Evolutionary conservation across 2,113 vertebrate genomes (phyloP).

Genomic region (Lasiurus borealis): DNA sequence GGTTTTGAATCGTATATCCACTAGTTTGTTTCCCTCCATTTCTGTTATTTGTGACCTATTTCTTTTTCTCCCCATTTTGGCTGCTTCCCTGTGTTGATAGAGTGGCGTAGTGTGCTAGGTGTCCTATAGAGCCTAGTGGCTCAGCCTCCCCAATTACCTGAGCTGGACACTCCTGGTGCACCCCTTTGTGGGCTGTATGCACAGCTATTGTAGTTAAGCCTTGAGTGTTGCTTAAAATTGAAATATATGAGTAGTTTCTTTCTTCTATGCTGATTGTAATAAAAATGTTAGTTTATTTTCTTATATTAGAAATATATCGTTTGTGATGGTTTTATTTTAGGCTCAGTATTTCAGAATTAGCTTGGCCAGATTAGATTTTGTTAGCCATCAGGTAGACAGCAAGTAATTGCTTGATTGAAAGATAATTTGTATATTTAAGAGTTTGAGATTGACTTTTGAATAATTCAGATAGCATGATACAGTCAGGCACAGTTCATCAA

Average conservation of each 20-base stretch:
- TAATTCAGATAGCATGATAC: conserved; percentile 73
- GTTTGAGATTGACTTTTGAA: conserved; percentile 73
- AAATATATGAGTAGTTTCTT: conserved; percentile 9
- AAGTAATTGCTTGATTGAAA: conserved; percentile 76
- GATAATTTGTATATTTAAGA: conserved; percentile 64
- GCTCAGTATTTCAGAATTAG: conserved; percentile 53
- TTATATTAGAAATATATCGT: neutral
- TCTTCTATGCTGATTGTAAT: conserved; percentile 38
- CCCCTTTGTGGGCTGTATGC: too few relatives aligned
- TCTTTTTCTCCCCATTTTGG: too few relatives aligned
- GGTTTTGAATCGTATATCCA: too few relatives aligned
- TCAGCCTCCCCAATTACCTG: too few relatives aligned
- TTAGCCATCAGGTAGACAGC: conserved; percentile 64
- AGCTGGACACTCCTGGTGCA: too few relatives aligned
- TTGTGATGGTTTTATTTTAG: conserved; percentile 64
- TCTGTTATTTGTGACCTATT: too few relatives aligned
- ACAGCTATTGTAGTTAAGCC: too few relatives aligned
- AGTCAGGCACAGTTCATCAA: conserved; percentile 72
- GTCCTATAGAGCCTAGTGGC: too few relatives aligned
- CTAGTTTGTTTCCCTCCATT: too few relatives aligned
- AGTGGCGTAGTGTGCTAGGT: too few relatives aligned
- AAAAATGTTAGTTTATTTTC: conserved; percentile 55
- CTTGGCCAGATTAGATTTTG: conserved; percentile 50
- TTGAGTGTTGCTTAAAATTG: neutral
- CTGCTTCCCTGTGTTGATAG: too few relatives aligned